Percentiles rank a stretch among this genome's conserved stretches.
Evolutionary conservation across 2,113 vertebrate genomes (phyloP).

Genomic region (Xenus cinereus): DNA sequence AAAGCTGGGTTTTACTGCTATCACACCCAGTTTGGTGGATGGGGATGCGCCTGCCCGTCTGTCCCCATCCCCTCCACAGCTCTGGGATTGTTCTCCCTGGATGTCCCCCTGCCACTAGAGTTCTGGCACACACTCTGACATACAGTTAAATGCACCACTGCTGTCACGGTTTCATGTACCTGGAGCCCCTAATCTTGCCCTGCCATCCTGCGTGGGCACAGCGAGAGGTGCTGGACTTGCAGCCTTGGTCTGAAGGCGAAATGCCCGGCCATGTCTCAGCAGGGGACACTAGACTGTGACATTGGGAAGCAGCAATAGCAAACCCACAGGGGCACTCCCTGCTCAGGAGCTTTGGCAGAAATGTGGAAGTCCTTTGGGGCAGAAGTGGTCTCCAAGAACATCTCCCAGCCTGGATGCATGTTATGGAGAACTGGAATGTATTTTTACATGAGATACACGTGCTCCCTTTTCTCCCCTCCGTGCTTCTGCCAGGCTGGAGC

Average conservation of each 20-base stretch:
- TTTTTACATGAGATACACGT: background rate
- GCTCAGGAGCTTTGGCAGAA: background rate
- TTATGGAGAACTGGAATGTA: background rate
- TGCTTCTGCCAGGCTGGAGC: background rate
- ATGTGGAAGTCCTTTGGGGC: background rate
- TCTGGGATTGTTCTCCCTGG: background rate
- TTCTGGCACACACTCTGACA: background rate
- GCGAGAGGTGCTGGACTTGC: background rate
- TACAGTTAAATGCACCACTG: background rate
- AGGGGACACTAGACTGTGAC: background rate
- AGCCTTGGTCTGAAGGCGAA: background rate
- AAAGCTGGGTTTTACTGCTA: background rate
- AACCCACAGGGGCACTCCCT: background rate
- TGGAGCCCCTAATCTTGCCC: background rate
- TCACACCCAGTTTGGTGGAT: background rate
- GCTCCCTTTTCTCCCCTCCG: background rate
- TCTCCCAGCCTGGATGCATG: background rate
- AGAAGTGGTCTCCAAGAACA: background rate
- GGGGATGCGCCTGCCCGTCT: background rate
- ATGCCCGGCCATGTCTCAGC: background rate
- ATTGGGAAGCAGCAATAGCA: background rate
- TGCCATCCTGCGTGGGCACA: background rate
- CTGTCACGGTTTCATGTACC: background rate
- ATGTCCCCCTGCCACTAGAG: background rate
- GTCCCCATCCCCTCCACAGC: background rate